Evolutionary conservation across 2,888 invertebrate genomes (phyloP), one percentile per base, ranked within the genome.

Genomic region (Byasa hedistus): DNA sequence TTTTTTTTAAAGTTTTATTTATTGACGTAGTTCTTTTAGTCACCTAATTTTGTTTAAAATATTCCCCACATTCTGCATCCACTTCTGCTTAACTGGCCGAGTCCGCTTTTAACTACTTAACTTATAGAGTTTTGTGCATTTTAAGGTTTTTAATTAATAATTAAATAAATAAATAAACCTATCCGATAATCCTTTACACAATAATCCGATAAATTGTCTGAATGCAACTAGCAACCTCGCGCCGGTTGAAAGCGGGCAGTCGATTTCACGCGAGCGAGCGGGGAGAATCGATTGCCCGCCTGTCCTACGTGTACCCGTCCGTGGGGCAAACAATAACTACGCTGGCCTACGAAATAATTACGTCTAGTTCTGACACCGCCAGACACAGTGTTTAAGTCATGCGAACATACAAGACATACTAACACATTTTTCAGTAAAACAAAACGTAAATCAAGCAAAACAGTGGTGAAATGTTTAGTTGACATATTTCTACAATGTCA

Each of bases 221-320:
- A 82, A 82, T 79, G 62, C 57, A 44, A 65, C 54, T 58, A 44
- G 63, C 64, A 39, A 39, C 15, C 39, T 39, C 39, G 54, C 48
- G 36, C 32, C 36, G 32, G 36, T 32, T 39, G 21, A 21, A 79
- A 79, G 84, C 81, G 82, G 71, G 76, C 80, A 80, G 77, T 82
- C 84, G 87, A 91, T 91, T 91, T 90, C 88, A 91, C 87, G 89
- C 88, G 81, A 76, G 75, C 78, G 75, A 79, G 79, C 86, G 87
- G 73, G 80, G 81, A 78, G 78, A 89, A 91, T 90, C 86, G 88
- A 89, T 90, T 86, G 78, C 73, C 73, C 76, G 75, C 73, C 71
- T 71, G 73, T 69, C 73, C 75, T 78, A 78, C 81, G 77, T 79
- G 84, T 77, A 73, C 77, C 78, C 76, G 82, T 83, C 84, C 80